A percentile compares a stretch with the other conserved stretches of the same genome.
Conservation (phyloP, 64 coral and sea anemone genomes). For the Catalaphyllia jardinei region DNA sequence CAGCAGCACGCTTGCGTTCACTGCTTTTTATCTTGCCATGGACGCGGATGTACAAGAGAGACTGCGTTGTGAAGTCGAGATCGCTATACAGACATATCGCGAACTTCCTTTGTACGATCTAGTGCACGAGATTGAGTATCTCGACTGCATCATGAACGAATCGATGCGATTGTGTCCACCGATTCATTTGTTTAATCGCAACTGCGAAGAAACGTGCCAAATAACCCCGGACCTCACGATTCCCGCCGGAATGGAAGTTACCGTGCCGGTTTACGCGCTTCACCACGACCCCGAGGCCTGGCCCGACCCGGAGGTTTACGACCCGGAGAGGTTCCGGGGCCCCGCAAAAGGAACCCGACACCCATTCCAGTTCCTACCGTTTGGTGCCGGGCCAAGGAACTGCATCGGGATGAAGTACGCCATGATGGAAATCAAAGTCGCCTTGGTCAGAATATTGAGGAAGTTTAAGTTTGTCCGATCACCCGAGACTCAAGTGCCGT, state of each 20-base stretch:
- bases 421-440: slow-evolving; percentile 23
- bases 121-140: slow-evolving; percentile 40
- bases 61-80: slow-evolving; percentile 24
- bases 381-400: slow-evolving; percentile 38
- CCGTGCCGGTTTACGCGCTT: slow-evolving; percentile 33
- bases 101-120: slow-evolving; percentile 30
- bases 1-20: slow-evolving; percentile 22
- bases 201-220: slow-evolving; percentile 17
- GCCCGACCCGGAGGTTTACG: slow-evolving; percentile 23
- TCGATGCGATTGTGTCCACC: slow-evolving; percentile 41
- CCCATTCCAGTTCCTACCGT: slow-evolving; percentile 38
- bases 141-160: slow-evolving; percentile 47
- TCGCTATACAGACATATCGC: slow-evolving; percentile 9
- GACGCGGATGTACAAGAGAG: slow-evolving; percentile 45
- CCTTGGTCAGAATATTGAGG: slow-evolving; percentile 36
- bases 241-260: slow-evolving; percentile 22
- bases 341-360: slow-evolving; percentile 18
- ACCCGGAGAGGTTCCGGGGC: slow-evolving; percentile 37
- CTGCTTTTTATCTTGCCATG: slow-evolving; percentile 29
- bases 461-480: slow-evolving; percentile 31
- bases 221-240: slow-evolving; percentile 4
- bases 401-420: slow-evolving; percentile 35
- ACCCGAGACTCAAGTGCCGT: slow-evolving; percentile 23
- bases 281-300: slow-evolving; percentile 31
- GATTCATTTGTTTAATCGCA: not conserved